Evolutionary conservation across 2,888 invertebrate species (phyloP).

Genomic region (Horisme vitalbata): DNA sequence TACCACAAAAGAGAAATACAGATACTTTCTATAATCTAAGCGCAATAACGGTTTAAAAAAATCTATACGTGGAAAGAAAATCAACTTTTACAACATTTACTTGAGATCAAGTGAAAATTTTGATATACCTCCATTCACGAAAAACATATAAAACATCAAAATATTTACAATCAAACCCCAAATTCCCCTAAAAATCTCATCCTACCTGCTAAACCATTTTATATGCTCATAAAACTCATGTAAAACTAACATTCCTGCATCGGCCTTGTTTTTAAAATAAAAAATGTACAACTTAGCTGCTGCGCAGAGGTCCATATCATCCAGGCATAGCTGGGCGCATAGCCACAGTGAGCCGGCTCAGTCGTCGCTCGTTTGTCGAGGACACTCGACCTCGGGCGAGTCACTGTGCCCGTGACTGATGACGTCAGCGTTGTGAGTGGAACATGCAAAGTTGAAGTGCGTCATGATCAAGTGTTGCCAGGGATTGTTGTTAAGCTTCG

Average conservation of each 20-base stretch:
- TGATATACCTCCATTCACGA: too few relatives aligned
- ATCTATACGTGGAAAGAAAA: too few relatives aligned
- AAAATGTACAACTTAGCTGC: conserved; percentile 54
- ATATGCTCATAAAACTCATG: conserved; percentile 40
- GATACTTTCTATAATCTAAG: too few relatives aligned
- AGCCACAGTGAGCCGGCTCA: conserved; percentile 47
- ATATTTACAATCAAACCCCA: too few relatives aligned
- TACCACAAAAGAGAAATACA: too few relatives aligned
- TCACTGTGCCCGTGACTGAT: conserved; percentile 29
- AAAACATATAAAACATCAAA: too few relatives aligned
- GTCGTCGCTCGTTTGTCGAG: conserved; percentile 64
- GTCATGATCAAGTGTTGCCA: conserved; percentile 73
- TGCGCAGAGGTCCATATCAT: conserved; percentile 69
- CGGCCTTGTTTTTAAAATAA: conserved; percentile 52
- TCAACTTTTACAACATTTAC: too few relatives aligned
- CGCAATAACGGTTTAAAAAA: too few relatives aligned
- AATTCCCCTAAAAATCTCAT: conserved; percentile 14
- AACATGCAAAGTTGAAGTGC: conserved; percentile 39
- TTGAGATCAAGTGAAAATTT: too few relatives aligned
- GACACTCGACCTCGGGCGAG: conserved; percentile 57
- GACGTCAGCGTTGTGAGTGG: conserved; percentile 38
- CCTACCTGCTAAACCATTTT: conserved; percentile 38
- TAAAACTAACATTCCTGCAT: conserved; percentile 49
- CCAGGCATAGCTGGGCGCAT: conserved; percentile 29
- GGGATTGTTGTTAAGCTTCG: conserved; percentile 73